Evolutionary conservation across 92 coral and sea anemone species (phyloP), one percentile per base, ranked within the genome.

Genomic region (Blastomussa wellsi): DNA sequence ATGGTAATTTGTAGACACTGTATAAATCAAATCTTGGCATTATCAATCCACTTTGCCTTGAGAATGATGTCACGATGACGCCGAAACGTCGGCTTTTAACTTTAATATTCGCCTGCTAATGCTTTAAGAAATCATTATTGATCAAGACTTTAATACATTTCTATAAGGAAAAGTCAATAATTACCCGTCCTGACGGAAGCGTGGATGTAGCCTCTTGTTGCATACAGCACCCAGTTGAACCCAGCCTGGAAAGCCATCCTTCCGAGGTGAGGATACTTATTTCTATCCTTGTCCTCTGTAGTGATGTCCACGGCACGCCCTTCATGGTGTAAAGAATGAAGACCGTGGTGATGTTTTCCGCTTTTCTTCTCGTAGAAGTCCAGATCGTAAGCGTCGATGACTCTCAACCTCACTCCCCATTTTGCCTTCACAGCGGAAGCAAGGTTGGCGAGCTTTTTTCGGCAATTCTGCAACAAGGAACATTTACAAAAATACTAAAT

Each of bases 161-260:
- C 31, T 7, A 10, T 13, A 29, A 62, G 32, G 16, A 62, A 26
- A 9, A 28, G 28, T 28, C 33, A 62, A 24, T 4, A 52, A 36
- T 26, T 78, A 94, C 98, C 95, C 64, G 94, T 82, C 80, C 90
- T 93, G 35, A 94, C 98, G 16, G 98, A 94, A 1, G 93, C 98
- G 71, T 94, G 98, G 35, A 94, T 86, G 85, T 87, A 93, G 36
- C 88, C 81, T 82, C 52, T 93, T 64, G 85, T 84, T 14, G 88
- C 85, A 37, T 92, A 94, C n/a, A 60, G 51, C 16, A 94, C 98
- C 95, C 95, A 94, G 55, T 94, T 93, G 31, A 94, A 94, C 1
- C 95, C 95, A 6, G 98, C 95, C 7, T 90, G 72, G 73, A 79
- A 76, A 1, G 98, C 98, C 86, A 94, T 81, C 31, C 92, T 86